Conservation (phyloP, 2,888 invertebrate genomes). For the Lysandra coridon region DNA sequence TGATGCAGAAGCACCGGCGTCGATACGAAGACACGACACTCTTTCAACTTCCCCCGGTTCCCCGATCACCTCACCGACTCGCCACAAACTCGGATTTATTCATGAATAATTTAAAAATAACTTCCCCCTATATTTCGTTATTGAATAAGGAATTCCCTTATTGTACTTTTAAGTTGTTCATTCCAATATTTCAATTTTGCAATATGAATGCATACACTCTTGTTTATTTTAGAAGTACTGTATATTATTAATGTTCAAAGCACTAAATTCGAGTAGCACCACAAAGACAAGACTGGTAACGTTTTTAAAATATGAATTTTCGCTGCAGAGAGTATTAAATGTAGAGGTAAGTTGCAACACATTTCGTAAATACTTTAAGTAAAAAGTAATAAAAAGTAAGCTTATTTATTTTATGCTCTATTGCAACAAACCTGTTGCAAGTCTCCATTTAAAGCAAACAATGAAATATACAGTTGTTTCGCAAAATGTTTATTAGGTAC, state of each 20-base stretch:
- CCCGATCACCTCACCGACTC: slow-evolving; percentile 50
- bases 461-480: background rate
- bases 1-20: slow-evolving; percentile 46
- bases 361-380: background rate
- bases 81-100: slow-evolving; percentile 65
- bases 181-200: slow-evolving; percentile 21
- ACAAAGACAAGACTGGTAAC: background rate
- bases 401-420: background rate
- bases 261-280: background rate
- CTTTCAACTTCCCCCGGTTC: slow-evolving; percentile 57
- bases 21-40: slow-evolving; percentile 48
- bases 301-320: slow-evolving; percentile 1
- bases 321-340: background rate
- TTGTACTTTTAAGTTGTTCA: slow-evolving; percentile 27
- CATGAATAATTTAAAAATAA: slow-evolving; percentile 69
- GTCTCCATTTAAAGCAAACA: background rate
- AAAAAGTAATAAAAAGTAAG: background rate
- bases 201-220: slow-evolving; percentile 22
- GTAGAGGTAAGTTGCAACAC: background rate
- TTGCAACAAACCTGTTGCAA: background rate
- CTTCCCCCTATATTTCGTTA: slow-evolving; percentile 57
- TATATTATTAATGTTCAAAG: background rate
- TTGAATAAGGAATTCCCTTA: slow-evolving; percentile 39
- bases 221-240: background rate
- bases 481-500: too few species aligned